phyloP scores from a whole-genome alignment of 2,888 invertebrate genomes.

The Mythimna ferrago region DNA sequence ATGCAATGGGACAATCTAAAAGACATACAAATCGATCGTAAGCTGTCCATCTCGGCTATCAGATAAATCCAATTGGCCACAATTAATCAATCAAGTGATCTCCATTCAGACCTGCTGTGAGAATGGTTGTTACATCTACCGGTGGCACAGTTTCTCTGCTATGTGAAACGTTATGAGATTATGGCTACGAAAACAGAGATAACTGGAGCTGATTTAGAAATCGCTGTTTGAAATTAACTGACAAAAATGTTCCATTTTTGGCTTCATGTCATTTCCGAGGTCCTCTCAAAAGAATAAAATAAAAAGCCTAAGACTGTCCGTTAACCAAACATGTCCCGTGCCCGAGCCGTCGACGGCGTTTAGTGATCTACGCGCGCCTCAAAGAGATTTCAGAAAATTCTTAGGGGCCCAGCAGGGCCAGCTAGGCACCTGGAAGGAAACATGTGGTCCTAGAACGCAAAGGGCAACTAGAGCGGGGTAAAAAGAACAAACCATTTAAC shows the following conservation, averaged over 20 bases:
- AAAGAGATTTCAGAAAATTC: too few relatives aligned
- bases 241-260: not conserved
- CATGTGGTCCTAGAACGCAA: not conserved
- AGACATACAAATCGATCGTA: constrained; percentile 35
- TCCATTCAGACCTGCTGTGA: constrained; percentile 67
- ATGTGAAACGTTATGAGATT: constrained; percentile 55
- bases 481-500: too few relatives aligned
- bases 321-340: not conserved
- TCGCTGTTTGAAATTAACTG: not conserved
- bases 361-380: too few relatives aligned
- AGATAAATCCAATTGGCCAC: constrained; percentile 56
- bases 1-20: constrained; percentile 27
- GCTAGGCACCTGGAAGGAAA: too few relatives aligned
- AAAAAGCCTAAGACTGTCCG: too few relatives aligned
- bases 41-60: constrained; percentile 44
- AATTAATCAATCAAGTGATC: constrained; percentile 69
- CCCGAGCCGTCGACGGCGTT: too few relatives aligned
- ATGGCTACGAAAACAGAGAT: constrained; percentile 28
- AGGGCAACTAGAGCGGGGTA: too few relatives aligned
- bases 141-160: constrained; percentile 65
- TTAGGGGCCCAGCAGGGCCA: too few relatives aligned
- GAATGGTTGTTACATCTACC: constrained; percentile 63
- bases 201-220: not conserved
- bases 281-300: too few relatives aligned
- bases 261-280: too few relatives aligned